Conservation (phyloP, 2,113 vertebrate genomes). For the Neomonachus schauinslandi region DNA sequence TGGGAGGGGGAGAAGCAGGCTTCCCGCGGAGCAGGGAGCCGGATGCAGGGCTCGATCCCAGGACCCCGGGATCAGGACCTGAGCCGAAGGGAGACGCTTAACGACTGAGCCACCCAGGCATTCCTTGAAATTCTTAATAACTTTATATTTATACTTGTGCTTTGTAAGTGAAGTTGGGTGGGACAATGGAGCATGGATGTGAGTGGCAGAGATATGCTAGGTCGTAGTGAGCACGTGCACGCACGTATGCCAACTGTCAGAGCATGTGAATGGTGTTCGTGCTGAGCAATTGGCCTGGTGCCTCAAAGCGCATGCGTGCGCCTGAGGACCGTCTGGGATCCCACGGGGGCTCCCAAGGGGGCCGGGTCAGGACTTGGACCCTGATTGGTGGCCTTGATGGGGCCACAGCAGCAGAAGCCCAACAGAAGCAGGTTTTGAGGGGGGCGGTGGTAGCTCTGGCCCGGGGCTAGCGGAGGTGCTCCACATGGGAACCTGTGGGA, state of each 20-base stretch:
- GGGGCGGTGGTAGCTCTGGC: neutral
- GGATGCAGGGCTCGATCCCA: no score
- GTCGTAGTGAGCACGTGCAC: fast-evolving
- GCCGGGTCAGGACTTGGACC: neutral
- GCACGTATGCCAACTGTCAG: fast-evolving
- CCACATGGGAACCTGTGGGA: fast-evolving
- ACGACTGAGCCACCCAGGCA: no score
- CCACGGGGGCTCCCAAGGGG: neutral
- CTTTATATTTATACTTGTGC: neutral
- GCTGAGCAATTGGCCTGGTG: neutral
- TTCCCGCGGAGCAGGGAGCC: no score
- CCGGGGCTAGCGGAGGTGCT: fast-evolving
- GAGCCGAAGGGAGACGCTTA: no score
- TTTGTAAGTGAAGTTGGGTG: neutral
- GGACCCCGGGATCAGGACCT: no score
- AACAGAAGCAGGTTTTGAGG: neutral
- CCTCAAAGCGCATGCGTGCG: no score
- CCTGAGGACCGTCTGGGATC: neutral
- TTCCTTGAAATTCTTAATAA: neutral
- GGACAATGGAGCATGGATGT: neutral
- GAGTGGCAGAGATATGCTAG: neutral
- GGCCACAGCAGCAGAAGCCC: neutral
- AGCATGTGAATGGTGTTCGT: fast-evolving
- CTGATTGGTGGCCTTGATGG: neutral
- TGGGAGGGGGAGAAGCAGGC: no score